Percentiles rank a stretch among this genome's conserved stretches.
Conservation (phyloP, 2,797 vertebrate species). For the Ceryle rudis region DNA sequence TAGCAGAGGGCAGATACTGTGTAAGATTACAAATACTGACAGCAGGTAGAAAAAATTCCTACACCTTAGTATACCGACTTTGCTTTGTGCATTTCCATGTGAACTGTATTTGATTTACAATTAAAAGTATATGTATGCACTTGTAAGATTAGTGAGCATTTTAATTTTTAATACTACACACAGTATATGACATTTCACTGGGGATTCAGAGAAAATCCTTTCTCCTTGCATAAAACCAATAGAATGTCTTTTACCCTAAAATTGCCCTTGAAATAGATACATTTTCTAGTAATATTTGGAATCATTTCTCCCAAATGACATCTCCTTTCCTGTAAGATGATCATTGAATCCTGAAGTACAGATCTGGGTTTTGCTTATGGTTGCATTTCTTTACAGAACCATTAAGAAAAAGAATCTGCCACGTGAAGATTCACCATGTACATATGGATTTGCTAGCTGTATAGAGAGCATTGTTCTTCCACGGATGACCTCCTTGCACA, state of each 20-base stretch:
- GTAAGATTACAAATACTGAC: neutral
- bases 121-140: neutral
- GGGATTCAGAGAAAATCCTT: slow-evolving; percentile 19
- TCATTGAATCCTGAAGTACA: neutral
- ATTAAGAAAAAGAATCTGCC: slow-evolving; percentile 44
- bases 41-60: neutral
- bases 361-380: neutral
- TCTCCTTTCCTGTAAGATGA: neutral
- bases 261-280: neutral
- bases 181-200: neutral
- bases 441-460: slow-evolving; percentile 45
- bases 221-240: neutral
- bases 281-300: neutral
- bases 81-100: neutral
- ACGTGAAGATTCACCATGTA: slow-evolving; percentile 5
- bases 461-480: slow-evolving; percentile 71
- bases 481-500: slow-evolving; percentile 74
- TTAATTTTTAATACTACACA: neutral
- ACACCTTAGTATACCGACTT: neutral
- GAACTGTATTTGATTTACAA: neutral
- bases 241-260: slow-evolving; percentile 20
- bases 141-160: slow-evolving; percentile 22
- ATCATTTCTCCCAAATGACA: neutral
- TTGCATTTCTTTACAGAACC: slow-evolving; percentile 24
- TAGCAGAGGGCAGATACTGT: neutral